Base-by-base conservation (phyloP, 2,797 vertebrate species). In the Picus viridis region DNA sequence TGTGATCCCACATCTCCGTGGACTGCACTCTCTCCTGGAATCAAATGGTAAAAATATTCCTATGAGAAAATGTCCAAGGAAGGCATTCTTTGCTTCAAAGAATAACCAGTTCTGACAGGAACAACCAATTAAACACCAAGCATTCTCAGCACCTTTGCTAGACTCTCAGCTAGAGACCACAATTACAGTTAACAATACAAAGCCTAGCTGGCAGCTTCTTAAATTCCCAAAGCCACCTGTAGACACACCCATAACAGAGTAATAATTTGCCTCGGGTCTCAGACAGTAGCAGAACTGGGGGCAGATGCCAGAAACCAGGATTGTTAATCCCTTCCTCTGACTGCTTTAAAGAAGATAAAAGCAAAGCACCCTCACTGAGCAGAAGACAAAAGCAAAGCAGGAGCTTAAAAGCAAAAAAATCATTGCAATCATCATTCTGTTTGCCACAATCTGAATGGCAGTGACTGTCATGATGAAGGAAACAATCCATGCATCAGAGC, bases 21-120 rank as follows among this genome's bases (percentile, higher is more conserved):
- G 85, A 99, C 98, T 45, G 98, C 99, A 29, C 97, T 98, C 96
- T 99, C 99, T 54, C 99, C 99, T 99, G 96, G 22, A 97, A 90
- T 67, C 43, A 97, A 93, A 96, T 68, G 88, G 74, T 47, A 86
- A 71, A 96, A 90, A 89, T n/a, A 88, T 76, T 82, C 58, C 90
- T 34, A n/a, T 89, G 76, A 90, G 57, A 92, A 79, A 83, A 88
- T 0, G 0, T 72, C 89, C 71, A 89, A 85, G 56, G 39, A 23
- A 80, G 45, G 54, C 53, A 92, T 65, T 86, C 70, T 75, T 53
- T 34, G 64, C 71, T 77, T 91, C 88, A 94, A 89, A 93, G 74
- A 59, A 45, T 5, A 93, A 86, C 89, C 65, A 86, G 93, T 90
- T 73, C 92, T 77, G 89, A 92, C 93, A 92, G 0, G 78, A 95